Conservation (phyloP, 1,140 invertebrate genomes). For the Philopotamus ludificatus region DNA sequence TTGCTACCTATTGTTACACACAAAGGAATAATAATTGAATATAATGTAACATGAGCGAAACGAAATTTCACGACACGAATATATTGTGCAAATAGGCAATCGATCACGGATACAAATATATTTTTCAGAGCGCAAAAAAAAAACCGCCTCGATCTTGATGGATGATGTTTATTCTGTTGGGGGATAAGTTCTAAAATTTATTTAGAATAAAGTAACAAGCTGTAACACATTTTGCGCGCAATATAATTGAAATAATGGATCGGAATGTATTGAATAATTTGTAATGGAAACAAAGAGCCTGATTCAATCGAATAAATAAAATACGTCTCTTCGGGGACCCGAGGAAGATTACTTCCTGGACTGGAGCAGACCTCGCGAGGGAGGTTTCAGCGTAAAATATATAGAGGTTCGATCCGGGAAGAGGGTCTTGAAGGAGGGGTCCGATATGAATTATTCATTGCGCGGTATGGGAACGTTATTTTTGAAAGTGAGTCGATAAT, state of each 20-base stretch:
- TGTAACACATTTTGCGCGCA: too few species aligned
- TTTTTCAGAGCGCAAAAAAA: too few species aligned
- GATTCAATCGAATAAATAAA: constrained; percentile 21
- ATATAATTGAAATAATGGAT: neutral
- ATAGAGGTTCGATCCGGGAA: constrained; percentile 25
- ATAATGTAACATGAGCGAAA: too few species aligned
- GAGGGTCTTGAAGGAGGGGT: neutral
- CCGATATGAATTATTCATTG: constrained; percentile 35
- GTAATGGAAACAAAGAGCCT: constrained; percentile 6
- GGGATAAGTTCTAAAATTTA: too few species aligned
- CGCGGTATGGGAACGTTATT: constrained; percentile 23
- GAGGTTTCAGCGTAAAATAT: constrained; percentile 13
- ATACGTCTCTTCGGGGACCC: constrained; percentile 12
- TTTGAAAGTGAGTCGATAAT: constrained; percentile 32
- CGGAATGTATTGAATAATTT: constrained; percentile 2
- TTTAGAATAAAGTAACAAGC: too few species aligned
- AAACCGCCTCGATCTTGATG: too few species aligned
- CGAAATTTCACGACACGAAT: too few species aligned
- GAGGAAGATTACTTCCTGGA: constrained; percentile 19
- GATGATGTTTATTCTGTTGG: too few species aligned
- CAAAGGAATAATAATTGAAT: too few species aligned
- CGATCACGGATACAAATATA: too few species aligned
- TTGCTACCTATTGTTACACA: too few species aligned
- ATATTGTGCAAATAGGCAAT: too few species aligned
- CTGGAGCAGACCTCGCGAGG: neutral